These are phyloP conservation scores for Corythornis vintsioides DNA, from an alignment of 2,113 vertebrate genomes.

Conservation along the genomic window DNA sequence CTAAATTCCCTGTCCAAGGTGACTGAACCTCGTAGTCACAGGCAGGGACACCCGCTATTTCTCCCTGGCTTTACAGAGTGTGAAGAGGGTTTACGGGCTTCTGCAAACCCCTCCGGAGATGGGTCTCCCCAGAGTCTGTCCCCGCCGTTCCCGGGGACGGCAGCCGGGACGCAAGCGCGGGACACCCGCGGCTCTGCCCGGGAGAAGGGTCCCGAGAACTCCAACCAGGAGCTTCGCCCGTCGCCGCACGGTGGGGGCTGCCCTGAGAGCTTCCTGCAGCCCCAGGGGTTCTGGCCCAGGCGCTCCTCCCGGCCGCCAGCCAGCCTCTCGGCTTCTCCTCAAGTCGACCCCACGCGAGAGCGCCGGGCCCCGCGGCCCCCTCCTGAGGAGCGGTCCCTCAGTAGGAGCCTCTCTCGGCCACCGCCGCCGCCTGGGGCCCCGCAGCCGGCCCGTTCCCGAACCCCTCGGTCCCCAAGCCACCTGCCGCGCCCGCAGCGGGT, in stretches of 20 bases:
- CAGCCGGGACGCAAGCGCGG: background rate
- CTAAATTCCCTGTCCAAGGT: background rate
- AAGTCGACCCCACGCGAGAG: background rate
- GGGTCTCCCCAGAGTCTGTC: background rate
- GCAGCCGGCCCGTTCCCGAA: background rate
- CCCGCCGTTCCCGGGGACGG: background rate
- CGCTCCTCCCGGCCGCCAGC: background rate
- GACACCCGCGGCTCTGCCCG: background rate
- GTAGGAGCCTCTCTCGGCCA: background rate
- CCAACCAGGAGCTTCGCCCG: background rate
- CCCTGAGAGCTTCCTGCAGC: background rate
- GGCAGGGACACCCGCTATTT: background rate
- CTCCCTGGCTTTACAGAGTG: rapidly evolving
- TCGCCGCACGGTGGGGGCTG: background rate
- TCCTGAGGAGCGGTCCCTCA: too few species aligned
- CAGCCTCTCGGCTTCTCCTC: background rate
- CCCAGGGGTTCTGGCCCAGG: too few species aligned
- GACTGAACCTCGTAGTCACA: background rate
- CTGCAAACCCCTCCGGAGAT: background rate
- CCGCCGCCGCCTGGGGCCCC: background rate
- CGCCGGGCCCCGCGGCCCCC: background rate
- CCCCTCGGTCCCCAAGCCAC: background rate
- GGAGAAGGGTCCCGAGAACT: background rate
- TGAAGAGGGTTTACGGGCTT: rapidly evolving
- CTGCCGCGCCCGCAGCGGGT: background rate